Conservation (phyloP, 2,888 invertebrate genomes). For the Ramazzottius varieornatus region DNA sequence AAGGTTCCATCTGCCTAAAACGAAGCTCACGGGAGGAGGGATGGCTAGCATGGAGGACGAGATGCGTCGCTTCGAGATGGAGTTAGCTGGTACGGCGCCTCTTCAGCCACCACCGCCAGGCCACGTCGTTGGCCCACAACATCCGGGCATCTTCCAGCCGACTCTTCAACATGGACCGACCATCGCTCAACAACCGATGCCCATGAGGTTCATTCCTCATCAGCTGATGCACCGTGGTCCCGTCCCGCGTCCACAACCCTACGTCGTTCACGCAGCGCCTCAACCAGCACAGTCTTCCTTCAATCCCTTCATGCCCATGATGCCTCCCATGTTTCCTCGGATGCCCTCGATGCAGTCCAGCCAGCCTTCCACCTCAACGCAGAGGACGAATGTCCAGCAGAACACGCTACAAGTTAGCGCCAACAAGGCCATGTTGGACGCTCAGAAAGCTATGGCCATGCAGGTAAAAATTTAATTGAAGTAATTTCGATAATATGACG, state of each 20-base stretch:
- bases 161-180: background rate
- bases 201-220: background rate
- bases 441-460: constrained; percentile 3
- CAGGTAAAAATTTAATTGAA: no score
- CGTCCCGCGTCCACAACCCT: background rate
- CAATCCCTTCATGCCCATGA: background rate
- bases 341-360: background rate
- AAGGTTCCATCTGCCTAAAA: no score
- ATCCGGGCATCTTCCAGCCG: background rate
- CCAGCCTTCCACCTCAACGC: background rate
- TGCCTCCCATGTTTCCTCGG: background rate
- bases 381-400: background rate
- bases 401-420: constrained; percentile 1
- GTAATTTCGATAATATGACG: no score
- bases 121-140: background rate
- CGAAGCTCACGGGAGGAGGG: no score
- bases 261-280: background rate
- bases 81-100: background rate
- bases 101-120: background rate
- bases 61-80: background rate
- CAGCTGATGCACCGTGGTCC: background rate
- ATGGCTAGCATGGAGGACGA: constrained; percentile 1
- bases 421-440: constrained; percentile 4
- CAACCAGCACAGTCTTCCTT: background rate
- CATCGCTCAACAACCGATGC: background rate